phyloP scores from a whole-genome alignment of 1,140 invertebrate species.

The Asbolus verrucosus region DNA sequence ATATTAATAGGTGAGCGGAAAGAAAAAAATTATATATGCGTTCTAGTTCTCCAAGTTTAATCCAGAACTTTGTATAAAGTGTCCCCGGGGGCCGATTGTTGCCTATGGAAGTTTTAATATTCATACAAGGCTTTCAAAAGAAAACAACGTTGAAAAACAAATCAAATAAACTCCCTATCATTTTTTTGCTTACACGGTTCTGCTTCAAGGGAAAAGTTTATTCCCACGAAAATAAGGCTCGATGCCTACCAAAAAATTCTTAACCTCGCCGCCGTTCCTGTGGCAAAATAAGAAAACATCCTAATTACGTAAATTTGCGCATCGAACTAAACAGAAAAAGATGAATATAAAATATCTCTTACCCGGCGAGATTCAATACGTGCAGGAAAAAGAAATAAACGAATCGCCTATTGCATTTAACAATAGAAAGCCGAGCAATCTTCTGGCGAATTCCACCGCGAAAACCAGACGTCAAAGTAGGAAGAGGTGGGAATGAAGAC shows the following conservation, averaged over 20 bases:
- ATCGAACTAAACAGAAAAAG: too few relatives aligned
- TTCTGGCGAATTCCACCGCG: too few relatives aligned
- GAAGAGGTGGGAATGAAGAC: conserved; percentile 14
- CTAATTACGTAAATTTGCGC: too few relatives aligned
- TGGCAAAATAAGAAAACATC: too few relatives aligned
- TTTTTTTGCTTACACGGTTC: conserved; percentile 11
- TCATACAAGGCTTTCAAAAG: conserved; percentile 46
- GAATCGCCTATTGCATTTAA: too few relatives aligned
- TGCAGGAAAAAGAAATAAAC: too few relatives aligned
- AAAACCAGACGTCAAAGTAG: neutral
- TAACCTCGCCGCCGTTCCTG: neutral
- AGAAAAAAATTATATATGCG: conserved; percentile 33
- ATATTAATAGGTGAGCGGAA: conserved; percentile 21
- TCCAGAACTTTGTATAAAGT: conserved; percentile 43
- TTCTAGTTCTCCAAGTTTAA: conserved; percentile 44
- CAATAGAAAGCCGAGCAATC: too few relatives aligned
- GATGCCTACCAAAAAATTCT: too few relatives aligned
- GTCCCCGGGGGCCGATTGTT: conserved; percentile 42
- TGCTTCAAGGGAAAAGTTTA: conserved; percentile 5
- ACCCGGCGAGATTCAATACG: too few relatives aligned
- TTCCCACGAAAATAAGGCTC: conserved; percentile 35
- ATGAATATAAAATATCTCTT: too few relatives aligned
- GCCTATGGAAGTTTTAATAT: conserved; percentile 48
- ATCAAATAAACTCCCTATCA: conserved; percentile 46
- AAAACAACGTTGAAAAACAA: conserved; percentile 48